Percentiles rank a stretch among this genome's conserved stretches.
phyloP scores from a whole-genome alignment of 2,797 vertebrate genomes.

The Sparus aurata region DNA sequence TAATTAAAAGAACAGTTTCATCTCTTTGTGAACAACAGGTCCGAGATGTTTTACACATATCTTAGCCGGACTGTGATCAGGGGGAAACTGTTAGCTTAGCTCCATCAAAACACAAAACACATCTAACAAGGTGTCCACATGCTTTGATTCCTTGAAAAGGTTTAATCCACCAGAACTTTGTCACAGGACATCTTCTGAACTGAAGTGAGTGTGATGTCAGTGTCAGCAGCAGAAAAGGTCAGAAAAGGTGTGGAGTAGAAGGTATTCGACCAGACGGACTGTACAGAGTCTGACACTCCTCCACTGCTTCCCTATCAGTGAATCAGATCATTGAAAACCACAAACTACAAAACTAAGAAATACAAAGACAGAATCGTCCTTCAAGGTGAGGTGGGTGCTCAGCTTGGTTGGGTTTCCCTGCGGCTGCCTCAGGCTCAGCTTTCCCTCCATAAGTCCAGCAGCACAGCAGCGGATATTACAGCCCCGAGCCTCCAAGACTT shows the following conservation, averaged over 20 bases:
- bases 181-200: background rate
- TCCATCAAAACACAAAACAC: background rate
- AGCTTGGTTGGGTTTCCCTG: conserved; percentile 21
- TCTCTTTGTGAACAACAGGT: background rate
- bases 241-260: too few relatives aligned
- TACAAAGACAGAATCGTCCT: background rate
- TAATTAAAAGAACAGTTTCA: background rate
- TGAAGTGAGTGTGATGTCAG: background rate
- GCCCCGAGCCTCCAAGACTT: conserved; percentile 37
- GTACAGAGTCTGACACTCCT: background rate
- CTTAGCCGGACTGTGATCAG: background rate
- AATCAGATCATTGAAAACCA: background rate
- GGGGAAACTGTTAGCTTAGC: background rate
- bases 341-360: background rate
- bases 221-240: too few relatives aligned
- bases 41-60: background rate
- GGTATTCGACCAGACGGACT: too few relatives aligned
- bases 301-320: too few relatives aligned
- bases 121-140: background rate
- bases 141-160: too few relatives aligned
- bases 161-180: background rate
- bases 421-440: conserved; percentile 62
- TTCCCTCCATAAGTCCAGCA: conserved; percentile 73
- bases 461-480: conserved; percentile 81
- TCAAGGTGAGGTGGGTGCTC: background rate